Percentiles rank a stretch among this genome's conserved stretches.
Conservation (phyloP, 1,140 invertebrate species). For the Drosophila oshimai region DNA sequence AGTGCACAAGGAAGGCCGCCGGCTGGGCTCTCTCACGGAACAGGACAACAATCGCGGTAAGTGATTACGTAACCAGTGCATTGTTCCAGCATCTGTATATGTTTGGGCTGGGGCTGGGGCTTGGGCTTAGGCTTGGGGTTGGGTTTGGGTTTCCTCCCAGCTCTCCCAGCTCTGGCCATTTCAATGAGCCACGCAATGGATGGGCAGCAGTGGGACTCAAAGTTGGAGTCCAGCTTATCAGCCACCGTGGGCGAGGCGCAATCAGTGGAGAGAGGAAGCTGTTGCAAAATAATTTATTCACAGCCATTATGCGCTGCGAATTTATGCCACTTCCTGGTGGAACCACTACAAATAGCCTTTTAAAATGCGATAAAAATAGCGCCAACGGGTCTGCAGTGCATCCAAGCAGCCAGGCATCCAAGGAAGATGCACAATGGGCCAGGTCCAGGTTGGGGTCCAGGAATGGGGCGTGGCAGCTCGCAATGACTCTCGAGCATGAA, state of each 20-base stretch:
- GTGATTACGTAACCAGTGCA: slow-evolving; percentile 76
- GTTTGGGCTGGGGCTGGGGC: no score
- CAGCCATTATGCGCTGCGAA: slow-evolving; percentile 79
- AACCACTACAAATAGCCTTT: slow-evolving; percentile 80
- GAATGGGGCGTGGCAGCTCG: slow-evolving; percentile 57
- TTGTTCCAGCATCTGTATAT: slow-evolving; percentile 60
- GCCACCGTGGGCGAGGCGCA: slow-evolving; percentile 24
- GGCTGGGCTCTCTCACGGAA: slow-evolving; percentile 55
- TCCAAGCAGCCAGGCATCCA: slow-evolving; percentile 7
- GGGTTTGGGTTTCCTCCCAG: neutral
- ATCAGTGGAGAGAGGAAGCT: slow-evolving; percentile 67
- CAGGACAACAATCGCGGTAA: slow-evolving; percentile 73
- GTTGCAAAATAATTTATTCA: slow-evolving; percentile 76
- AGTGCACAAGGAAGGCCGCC: slow-evolving; percentile 69
- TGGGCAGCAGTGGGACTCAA: neutral
- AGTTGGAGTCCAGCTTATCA: slow-evolving; percentile 45
- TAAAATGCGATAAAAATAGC: slow-evolving; percentile 81
- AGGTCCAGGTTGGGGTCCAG: slow-evolving; percentile 11
- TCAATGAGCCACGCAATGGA: slow-evolving; percentile 59
- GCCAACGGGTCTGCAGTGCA: slow-evolving; percentile 58
- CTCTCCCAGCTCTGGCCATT: slow-evolving; percentile 32
- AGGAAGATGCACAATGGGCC: slow-evolving; percentile 35
- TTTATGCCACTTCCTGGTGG: slow-evolving; percentile 79
- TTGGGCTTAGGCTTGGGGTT: no score
- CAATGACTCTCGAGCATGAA: slow-evolving; percentile 76